phyloP scores from a whole-genome alignment of 53 echinoderm and acorn worm species.

The Luidia sarsii region DNA sequence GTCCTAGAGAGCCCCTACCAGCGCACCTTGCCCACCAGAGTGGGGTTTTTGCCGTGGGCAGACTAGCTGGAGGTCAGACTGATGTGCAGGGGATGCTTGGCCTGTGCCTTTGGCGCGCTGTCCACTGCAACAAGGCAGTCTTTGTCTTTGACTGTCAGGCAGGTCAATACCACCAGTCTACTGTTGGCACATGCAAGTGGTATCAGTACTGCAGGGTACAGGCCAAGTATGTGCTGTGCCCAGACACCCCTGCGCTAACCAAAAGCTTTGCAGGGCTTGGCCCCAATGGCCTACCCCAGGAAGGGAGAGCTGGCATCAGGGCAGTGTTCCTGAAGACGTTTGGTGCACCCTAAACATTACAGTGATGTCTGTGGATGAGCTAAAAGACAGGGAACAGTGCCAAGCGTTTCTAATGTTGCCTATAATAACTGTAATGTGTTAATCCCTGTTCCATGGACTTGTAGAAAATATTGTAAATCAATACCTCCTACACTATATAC shows the following conservation, averaged over 20 bases:
- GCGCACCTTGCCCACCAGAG: background rate
- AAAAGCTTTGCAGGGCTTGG: constrained; percentile 34
- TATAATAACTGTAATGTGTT: too few species aligned
- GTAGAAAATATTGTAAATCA: too few species aligned
- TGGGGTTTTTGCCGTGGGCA: constrained; percentile 32
- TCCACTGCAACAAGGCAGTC: constrained; percentile 31
- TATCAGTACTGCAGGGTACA: constrained; percentile 4
- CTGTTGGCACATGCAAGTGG: constrained; percentile 5
- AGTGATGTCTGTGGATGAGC: background rate
- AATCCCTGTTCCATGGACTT: too few species aligned
- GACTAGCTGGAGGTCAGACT: background rate
- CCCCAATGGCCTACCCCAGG: constrained; percentile 18
- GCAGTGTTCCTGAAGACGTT: constrained; percentile 28
- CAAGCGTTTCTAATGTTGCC: too few species aligned
- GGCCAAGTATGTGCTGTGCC: constrained; percentile 23
- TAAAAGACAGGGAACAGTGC: too few species aligned
- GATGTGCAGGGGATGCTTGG: constrained; percentile 12
- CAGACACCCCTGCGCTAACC: background rate
- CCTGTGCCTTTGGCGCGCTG: constrained; percentile 11
- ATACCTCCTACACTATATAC: too few species aligned
- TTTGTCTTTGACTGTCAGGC: constrained; percentile 35
- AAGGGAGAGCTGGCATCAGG: constrained; percentile 13
- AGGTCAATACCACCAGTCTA: too few species aligned
- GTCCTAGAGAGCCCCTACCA: background rate
- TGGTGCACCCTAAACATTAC: constrained; percentile 15